phyloP scores from a whole-genome alignment of 2,113 vertebrate genomes.

The Myrmecophaga tridactyla region DNA sequence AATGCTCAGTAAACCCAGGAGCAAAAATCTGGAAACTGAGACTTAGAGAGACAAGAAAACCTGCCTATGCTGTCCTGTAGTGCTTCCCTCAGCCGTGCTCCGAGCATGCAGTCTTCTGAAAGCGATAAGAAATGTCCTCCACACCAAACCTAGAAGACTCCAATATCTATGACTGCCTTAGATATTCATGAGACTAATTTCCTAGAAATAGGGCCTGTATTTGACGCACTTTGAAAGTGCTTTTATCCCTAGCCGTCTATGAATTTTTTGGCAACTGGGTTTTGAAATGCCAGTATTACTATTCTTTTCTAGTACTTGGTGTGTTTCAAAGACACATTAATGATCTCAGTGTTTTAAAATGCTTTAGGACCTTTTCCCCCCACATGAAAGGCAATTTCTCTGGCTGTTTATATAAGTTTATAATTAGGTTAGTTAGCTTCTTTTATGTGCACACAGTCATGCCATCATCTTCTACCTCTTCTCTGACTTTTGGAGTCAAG shows the following conservation, averaged over 20 bases:
- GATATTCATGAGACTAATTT: conserved; percentile 25
- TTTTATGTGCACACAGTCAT: conserved; percentile 68
- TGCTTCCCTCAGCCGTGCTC: background rate
- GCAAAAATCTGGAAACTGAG: background rate
- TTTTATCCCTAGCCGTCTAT: conserved; percentile 51
- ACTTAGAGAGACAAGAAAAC: background rate
- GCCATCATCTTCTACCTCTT: conserved; percentile 56
- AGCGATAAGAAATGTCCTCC: background rate
- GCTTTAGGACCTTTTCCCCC: conserved; percentile 73
- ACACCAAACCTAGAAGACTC: background rate
- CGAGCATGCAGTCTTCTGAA: background rate
- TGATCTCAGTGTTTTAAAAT: conserved; percentile 72
- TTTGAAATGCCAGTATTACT: conserved; percentile 69
- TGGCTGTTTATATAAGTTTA: conserved; percentile 71
- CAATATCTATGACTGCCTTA: background rate
- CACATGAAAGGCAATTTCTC: conserved; percentile 76
- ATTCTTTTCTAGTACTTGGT: conserved; percentile 67
- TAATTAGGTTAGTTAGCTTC: conserved; percentile 70
- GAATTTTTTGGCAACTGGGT: conserved; percentile 52
- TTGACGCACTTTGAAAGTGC: conserved; percentile 34
- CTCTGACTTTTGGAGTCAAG: conserved; percentile 65
- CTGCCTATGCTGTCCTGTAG: background rate
- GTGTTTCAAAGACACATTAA: conserved; percentile 75
- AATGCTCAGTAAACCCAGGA: background rate
- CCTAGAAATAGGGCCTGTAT: conserved; percentile 13